Evolutionary conservation across 2,113 vertebrate species (phyloP), one percentile per base, ranked within the genome.

Genomic region (Pica pica): DNA sequence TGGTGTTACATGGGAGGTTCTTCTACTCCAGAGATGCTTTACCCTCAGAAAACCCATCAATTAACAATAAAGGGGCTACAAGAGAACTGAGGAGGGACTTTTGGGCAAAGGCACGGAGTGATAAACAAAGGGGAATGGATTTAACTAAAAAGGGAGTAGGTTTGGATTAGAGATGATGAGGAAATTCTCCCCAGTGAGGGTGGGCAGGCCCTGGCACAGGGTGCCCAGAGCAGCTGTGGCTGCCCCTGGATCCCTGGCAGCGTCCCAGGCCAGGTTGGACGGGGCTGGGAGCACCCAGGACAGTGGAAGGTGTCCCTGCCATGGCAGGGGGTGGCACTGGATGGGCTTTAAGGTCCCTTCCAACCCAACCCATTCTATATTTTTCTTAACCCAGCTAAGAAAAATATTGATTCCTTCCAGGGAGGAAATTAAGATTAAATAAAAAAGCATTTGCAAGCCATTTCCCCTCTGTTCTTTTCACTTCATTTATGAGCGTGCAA

Each of bases 241-340:
- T 82, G 52, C 33, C n/a, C 46, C 46, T 77, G 73, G 9, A 44
- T n/a, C 78, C 37, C 47, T 83, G 78, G 41, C 0, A 61, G 47
- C 22, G 55, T 0, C 41, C 70, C 4, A 49, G 55, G 21, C 31
- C 70, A 55, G 47, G 47, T 0, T 49, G 71, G 61, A 52, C 0
- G 0, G 52, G 33, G 12, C 30, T 56, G 5, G 42, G 46, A 89
- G 69, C 61, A 17, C 39, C 39, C 60, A 39, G 49, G 21, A 11
- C 0, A 49, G 15, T 56, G 41, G 42, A 0, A 63, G 31, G 8
- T 42, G 71, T 77, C 63, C 41, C 55, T 90, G 63, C 30, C 18
- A 5, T 55, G 55, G 5, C 53, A 68, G 20, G 26, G 28, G 9
- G 47, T 69, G 47, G n/a, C 2, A 31, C 21, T 61, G 47, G 39